Evolutionary conservation across 1,140 invertebrate genomes (phyloP), one percentile per base, ranked within the genome.

Genomic region (Cotesia typhae): DNA sequence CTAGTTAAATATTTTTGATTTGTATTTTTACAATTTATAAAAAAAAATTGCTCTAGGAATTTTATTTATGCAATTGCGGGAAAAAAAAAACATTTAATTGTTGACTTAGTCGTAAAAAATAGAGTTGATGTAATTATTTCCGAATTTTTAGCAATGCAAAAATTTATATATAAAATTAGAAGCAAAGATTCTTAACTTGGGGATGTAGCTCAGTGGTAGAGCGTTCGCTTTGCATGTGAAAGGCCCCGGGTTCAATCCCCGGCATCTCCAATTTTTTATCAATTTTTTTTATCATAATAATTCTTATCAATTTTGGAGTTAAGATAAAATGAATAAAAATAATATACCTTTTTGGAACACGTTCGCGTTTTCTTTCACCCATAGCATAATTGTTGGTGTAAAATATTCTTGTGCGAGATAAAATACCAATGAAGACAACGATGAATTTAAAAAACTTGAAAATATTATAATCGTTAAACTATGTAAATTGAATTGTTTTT

Each of bases 171-270:
- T 1, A 4, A 67, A 52, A 35, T n/a, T n/a, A n/a, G 28, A 28
- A 4, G 17, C 3, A 4, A 35, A 4, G 7, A 10, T 1, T 28
- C 0, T 17, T 38, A 61, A 2, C 10, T 6, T 41, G 74, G 74
- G 74, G 74, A 75, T 73, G 72, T 75, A 75, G 74, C 74, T 75
- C 74, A 75, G 74, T 75, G 74, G 74, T 73, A 75, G 74, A 75
- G 90, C 90, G 90, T 90, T 90, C 90, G 90, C 90, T 91, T 91
- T 90, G 90, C 90, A 91, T 91, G 90, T 89, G 90, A 90, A 90
- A 91, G 90, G 90, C 87, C 90, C 90, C 87, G 90, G 90, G 90
- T 91, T 91, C 90, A 88, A 91, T 90, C 89, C 90, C 90, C 90
- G 87, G 90, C 89, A 90, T 88, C 89, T 91, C 89, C 89, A 90